Evolutionary conservation across 2,113 vertebrate species (phyloP).

Genomic region (Chelonoidis abingdonii): DNA sequence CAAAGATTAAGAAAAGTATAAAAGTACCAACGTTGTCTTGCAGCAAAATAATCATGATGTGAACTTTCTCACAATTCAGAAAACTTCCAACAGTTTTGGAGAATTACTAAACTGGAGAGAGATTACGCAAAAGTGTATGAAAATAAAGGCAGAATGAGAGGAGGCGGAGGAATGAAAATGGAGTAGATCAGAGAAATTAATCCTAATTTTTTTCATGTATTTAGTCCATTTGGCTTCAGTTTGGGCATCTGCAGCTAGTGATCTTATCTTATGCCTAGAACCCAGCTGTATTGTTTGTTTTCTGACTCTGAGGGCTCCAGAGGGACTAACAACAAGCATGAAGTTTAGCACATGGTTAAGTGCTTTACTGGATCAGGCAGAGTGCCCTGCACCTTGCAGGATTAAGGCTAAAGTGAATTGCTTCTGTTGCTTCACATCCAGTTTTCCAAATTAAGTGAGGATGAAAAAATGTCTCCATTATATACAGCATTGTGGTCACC

Average conservation of each 20-base stretch:
- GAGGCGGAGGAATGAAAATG: not conserved
- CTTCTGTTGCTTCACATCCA: not conserved
- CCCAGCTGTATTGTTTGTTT: not conserved
- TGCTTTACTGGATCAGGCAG: not conserved
- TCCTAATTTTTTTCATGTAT: not conserved
- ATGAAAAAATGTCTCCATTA: not conserved
- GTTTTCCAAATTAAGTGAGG: not conserved
- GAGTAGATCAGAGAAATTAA: not conserved
- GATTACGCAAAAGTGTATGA: not conserved
- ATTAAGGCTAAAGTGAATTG: not conserved
- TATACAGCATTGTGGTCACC: not conserved
- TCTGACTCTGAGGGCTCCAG: too few species aligned
- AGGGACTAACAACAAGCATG: too few species aligned
- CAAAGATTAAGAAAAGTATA: not conserved
- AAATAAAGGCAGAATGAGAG: not conserved
- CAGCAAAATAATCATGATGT: not conserved
- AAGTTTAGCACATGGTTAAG: too few species aligned
- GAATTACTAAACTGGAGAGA: not conserved
- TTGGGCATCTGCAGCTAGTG: not conserved
- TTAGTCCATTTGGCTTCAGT: not conserved
- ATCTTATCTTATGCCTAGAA: not conserved
- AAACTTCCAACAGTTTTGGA: not conserved
- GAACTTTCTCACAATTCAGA: too few species aligned
- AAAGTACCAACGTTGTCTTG: not conserved
- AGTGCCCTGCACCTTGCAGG: not conserved